A percentile compares a stretch with the other conserved stretches of the same genome.
Conservation (phyloP, 2,888 invertebrate species). For the Andrena dorsata region DNA sequence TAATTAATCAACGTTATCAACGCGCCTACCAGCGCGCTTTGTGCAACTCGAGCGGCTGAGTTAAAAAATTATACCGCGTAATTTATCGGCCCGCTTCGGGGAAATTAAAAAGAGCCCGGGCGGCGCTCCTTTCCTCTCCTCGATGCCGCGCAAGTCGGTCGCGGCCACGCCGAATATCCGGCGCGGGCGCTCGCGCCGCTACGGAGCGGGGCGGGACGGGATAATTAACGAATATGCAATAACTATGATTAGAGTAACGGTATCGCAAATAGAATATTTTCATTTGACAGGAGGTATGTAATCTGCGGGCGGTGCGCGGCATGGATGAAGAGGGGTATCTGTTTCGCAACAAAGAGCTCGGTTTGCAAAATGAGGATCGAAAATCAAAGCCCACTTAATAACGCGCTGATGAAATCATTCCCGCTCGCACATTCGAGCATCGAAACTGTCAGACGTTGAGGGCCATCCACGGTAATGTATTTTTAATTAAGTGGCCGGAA, state of each 20-base stretch:
- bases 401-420: constrained; percentile 76
- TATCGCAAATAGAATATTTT: constrained; percentile 74
- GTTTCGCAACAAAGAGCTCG: constrained; percentile 72
- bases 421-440: constrained; percentile 63
- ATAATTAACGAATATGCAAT: constrained; percentile 73
- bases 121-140: background rate
- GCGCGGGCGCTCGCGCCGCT: constrained; percentile 20
- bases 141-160: background rate
- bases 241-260: constrained; percentile 72
- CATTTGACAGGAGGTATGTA: constrained; percentile 71
- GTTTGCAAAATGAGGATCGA: constrained; percentile 75
- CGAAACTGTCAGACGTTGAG: constrained; percentile 75
- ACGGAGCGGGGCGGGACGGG: constrained; percentile 13
- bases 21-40: constrained; percentile 19
- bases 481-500: constrained; percentile 73
- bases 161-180: constrained; percentile 1
- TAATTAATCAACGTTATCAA: constrained; percentile 64
- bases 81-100: constrained; percentile 34
- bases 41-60: constrained; percentile 20
- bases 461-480: constrained; percentile 70
- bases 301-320: constrained; percentile 48
- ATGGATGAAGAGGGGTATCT: background rate
- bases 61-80: constrained; percentile 44
- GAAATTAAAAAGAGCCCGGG: constrained; percentile 9
- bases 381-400: constrained; percentile 79